Evolutionary conservation across 2,888 invertebrate species (phyloP), one percentile per base, ranked within the genome.

Genomic region (Plutella xylostella): DNA sequence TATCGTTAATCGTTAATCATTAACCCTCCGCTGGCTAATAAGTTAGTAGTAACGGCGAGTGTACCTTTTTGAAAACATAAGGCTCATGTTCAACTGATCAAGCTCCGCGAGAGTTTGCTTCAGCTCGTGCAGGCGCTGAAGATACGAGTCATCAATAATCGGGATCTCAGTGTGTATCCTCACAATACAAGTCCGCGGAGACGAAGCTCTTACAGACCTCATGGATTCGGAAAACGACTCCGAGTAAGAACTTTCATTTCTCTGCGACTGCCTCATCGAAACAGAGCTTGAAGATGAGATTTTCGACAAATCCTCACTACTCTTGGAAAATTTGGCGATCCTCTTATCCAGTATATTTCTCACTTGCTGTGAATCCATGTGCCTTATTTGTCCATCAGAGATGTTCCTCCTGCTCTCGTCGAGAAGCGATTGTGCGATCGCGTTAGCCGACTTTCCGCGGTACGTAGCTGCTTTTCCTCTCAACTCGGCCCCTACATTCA

Each of bases 361-460:
- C 54, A 60, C 61, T 2, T 59, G 58, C 22, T 55, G 84, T 53
- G 65, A 52, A 43, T 72, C 61, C 48, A 72, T 56, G 51, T 58
- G 65, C 14, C 62, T 61, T 5, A 56, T 70, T 68, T 65, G 74
- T 6, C 63, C 65, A 44, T 71, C 74, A 1, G 79, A 75, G 30
- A 89, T 80, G 61, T 88, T 88, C 51, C 72, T 78, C 44, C 85
- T 64, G 28, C 85, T 88, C 55, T 90, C 88, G 31, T 86, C 83
- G 35, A 91, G 68, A 34, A 91, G 72, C 12, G 88, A 87, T 50
- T 86, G 86, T 52, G 88, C 90, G 49, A 93, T 93, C 38, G 89
- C 89, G 60, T 86, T 88, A 5, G 92, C 92, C 2, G 92, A 92
- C 82, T 90, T 92, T 42, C 92, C 92, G 57, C 90, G 86, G 39